Evolutionary conservation across 2,888 invertebrate species (phyloP).

Genomic region (Leucophenga maculata): DNA sequence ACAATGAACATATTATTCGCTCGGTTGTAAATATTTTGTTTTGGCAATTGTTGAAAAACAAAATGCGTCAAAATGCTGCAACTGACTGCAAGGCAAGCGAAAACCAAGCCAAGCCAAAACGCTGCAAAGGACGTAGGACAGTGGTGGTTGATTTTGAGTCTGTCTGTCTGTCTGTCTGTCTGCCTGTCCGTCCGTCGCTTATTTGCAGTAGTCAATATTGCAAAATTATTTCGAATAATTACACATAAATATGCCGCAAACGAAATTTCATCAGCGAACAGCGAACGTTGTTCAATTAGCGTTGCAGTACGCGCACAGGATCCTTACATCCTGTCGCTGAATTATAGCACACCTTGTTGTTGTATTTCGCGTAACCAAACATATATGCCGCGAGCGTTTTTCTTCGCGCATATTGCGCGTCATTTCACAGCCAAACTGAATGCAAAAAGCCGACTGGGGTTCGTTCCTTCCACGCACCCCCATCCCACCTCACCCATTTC

Average conservation of each 20-base stretch:
- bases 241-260: conserved; percentile 25
- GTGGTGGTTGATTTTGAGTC: neutral
- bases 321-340: neutral
- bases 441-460: too few species aligned
- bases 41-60: neutral
- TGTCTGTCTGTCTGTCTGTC: too few species aligned
- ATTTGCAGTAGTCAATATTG: conserved; percentile 12
- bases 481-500: neutral
- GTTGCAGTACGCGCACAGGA: conserved; percentile 17
- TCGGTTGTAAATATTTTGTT: conserved; percentile 3
- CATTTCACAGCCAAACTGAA: neutral
- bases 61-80: neutral
- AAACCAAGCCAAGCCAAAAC: too few species aligned
- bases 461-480: too few species aligned
- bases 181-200: too few species aligned
- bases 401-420: conserved; percentile 5
- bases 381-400: conserved; percentile 7
- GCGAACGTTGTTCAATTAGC: conserved; percentile 63
- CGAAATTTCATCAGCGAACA: conserved; percentile 14
- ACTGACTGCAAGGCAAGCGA: neutral
- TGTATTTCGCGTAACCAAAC: too few species aligned
- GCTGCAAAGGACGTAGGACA: neutral
- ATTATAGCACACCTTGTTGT: too few species aligned
- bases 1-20: neutral
- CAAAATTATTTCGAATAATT: conserved; percentile 31